Base-by-base conservation (phyloP, 35 echinoderm and acorn worm genomes). In the Ophiothrix spiculata region DNA sequence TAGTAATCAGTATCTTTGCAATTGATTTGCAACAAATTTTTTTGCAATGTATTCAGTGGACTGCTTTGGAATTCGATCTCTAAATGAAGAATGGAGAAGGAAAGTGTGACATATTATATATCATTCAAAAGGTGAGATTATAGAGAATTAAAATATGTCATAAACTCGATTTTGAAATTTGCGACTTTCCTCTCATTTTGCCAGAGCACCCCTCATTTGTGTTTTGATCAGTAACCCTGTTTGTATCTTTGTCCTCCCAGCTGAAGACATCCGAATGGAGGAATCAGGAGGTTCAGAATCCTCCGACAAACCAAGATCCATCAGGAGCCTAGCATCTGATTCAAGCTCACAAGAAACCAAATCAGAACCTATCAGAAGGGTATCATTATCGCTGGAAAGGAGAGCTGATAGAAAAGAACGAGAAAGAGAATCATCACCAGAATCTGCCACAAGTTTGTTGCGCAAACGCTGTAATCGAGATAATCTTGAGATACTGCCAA, bases 211-310 rank as follows among this genome's bases (percentile, higher is more conserved):
- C 45, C 8, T 8, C 45, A 54, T 54, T 54, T 54, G 45, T 54
- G 8, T 21, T 21, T 54, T 54, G 45, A 54, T 54, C 45, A 11
- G 21, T 54, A 54, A 21, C 21, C 21, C 45, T 11, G 8, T 54
- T 11, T 54, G 45, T 38, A 36, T 33, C 32, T 84, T 93, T 76
- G 16, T 75, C 29, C 25, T 79, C 74, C 0, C 60, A 10, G 92
- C 92, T 63, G 92, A 94, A 85, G 92, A 94, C 35, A 94, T 94
- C 34, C 83, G 88, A 37, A 94, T 94, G 64, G 92, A 94, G 14
- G 88, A 86, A 33, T 38, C 82, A 40, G 60, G 60, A 15, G 60
- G 60, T n/a, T 69, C 60, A 25, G 60, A 69, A 28, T 15, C 60
- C 17, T 69, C 60, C 1, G 60, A 69, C 60, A 69, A 69, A 69